Conservation (phyloP, 2,888 invertebrate genomes). For the Ypsolopha sequella region DNA sequence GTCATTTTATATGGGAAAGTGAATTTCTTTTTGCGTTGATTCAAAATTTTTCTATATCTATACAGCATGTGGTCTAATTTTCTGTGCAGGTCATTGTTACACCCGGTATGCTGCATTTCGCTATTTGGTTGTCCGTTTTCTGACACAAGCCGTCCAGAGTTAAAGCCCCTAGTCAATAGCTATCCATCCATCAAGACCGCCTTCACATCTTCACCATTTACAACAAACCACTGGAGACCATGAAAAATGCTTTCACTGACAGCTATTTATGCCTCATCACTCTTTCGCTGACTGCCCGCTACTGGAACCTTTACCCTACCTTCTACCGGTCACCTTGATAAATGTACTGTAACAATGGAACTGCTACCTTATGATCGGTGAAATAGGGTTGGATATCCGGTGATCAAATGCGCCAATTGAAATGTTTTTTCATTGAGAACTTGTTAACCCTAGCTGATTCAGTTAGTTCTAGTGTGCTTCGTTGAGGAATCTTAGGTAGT, state of each 20-base stretch:
- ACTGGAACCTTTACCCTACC: not conserved
- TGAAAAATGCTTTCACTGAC: slow-evolving; percentile 3
- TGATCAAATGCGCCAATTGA: not conserved
- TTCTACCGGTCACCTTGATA: not conserved
- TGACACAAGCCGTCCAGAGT: too few relatives aligned
- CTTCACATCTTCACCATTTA: slow-evolving; percentile 13
- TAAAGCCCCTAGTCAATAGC: slow-evolving; percentile 12
- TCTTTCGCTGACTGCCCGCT: not conserved
- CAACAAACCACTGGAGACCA: not conserved
- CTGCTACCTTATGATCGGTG: not conserved
- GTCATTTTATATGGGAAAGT: too few relatives aligned
- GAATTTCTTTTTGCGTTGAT: too few relatives aligned
- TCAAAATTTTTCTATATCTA: too few relatives aligned
- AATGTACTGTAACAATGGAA: not conserved
- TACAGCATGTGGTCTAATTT: too few relatives aligned
- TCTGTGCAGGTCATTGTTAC: too few relatives aligned
- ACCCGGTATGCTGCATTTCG: too few relatives aligned
- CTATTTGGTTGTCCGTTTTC: too few relatives aligned
- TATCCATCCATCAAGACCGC: slow-evolving; percentile 16
- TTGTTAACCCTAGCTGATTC: not conserved
- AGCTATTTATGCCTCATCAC: slow-evolving; percentile 2
- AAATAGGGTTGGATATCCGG: not conserved
- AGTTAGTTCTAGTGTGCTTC: not conserved
- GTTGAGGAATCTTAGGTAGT: too few relatives aligned
- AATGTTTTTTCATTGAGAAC: not conserved